Conservation (phyloP, 2,797 vertebrate genomes). For the Acrossocheilus fasciatus region DNA sequence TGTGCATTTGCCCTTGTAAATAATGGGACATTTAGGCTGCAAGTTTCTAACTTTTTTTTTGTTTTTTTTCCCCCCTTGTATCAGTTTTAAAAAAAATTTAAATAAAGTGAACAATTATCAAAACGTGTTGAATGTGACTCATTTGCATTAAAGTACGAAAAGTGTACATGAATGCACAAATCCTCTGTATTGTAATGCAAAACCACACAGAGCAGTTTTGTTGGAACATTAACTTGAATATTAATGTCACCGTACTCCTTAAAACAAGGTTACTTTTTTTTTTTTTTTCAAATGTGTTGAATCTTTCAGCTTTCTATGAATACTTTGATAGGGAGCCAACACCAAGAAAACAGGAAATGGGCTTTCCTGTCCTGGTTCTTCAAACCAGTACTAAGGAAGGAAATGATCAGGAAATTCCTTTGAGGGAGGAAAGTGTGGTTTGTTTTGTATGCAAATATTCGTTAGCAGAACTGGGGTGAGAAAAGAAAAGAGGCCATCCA, state of each 20-base stretch:
- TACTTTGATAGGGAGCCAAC: constrained; percentile 3
- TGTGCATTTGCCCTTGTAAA: constrained; percentile 58
- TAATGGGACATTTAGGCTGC: constrained; percentile 59
- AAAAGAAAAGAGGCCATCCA: constrained; percentile 54
- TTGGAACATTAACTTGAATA: not conserved
- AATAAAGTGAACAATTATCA: constrained; percentile 74
- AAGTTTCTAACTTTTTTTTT: constrained; percentile 65
- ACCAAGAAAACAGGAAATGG: constrained; percentile 82
- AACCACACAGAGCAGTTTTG: not conserved
- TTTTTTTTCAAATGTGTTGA: not conserved
- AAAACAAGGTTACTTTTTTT: not conserved
- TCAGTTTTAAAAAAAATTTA: constrained; percentile 74
- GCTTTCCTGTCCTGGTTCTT: constrained; percentile 74
- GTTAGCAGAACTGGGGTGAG: constrained; percentile 71
- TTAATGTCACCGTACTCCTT: not conserved
- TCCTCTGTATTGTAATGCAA: not conserved
- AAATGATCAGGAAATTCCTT: constrained; percentile 82
- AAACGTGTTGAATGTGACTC: constrained; percentile 27
- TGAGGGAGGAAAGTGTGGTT: constrained; percentile 76
- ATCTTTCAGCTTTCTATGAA: constrained; percentile 25
- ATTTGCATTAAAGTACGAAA: not conserved
- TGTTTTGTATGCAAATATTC: constrained; percentile 80
- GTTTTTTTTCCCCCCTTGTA: constrained; percentile 57
- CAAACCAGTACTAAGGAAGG: constrained; percentile 80
- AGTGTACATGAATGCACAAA: not conserved